phyloP scores from a whole-genome alignment of 2,113 vertebrate genomes.

The Carassius carassius region DNA sequence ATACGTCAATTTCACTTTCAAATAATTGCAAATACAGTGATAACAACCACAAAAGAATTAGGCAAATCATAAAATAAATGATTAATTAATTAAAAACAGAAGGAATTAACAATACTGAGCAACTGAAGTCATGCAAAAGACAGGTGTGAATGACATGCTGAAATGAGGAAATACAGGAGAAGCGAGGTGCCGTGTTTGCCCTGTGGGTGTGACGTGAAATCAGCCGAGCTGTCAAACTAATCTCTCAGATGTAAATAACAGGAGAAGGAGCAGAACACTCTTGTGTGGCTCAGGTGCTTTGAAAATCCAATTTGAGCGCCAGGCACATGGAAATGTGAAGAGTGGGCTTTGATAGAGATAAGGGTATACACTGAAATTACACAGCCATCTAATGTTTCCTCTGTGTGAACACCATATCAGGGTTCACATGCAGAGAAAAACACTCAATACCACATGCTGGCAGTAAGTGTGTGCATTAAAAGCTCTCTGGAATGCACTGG shows the following conservation, averaged over 20 bases:
- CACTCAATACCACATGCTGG: background rate
- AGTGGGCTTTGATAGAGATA: conserved; percentile 8
- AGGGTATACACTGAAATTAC: background rate
- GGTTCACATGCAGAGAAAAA: background rate
- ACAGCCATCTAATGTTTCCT: background rate
- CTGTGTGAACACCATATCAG: background rate
- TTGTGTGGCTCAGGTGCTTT: background rate
- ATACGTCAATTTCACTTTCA: too few species aligned
- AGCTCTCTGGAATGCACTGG: background rate
- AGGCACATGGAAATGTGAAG: background rate
- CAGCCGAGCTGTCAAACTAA: background rate
- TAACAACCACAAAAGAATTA: background rate
- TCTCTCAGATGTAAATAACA: conserved; percentile 11
- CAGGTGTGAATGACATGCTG: background rate
- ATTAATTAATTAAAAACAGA: background rate
- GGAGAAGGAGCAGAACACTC: background rate
- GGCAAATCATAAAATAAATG: background rate
- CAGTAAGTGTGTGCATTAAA: background rate
- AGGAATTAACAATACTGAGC: background rate
- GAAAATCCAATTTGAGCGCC: background rate
- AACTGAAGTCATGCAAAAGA: background rate
- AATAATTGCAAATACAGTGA: background rate
- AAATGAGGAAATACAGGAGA: background rate
- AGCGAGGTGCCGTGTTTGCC: background rate
- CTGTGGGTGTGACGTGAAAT: background rate